These are phyloP conservation scores for Ailurus styani DNA, from an alignment of 2,113 vertebrate genomes.

Conservation along the genomic window DNA sequence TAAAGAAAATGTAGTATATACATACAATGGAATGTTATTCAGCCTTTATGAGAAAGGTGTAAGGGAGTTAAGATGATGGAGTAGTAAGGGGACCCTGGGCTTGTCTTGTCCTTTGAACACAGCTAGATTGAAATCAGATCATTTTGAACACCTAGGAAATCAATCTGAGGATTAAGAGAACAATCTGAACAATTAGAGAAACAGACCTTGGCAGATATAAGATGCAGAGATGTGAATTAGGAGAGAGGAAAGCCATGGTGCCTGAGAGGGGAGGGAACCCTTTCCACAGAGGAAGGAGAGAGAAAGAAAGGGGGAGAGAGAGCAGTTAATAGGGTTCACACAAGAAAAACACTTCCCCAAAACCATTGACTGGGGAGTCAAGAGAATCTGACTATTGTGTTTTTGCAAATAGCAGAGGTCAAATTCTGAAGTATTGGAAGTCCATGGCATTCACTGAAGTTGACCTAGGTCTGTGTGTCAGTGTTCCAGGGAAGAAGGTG, in stretches of 20 bases:
- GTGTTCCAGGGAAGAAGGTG: not conserved
- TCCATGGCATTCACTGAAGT: not conserved
- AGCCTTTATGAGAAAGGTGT: not conserved
- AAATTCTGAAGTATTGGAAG: not conserved
- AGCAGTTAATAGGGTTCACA: not conserved
- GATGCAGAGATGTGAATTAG: not conserved
- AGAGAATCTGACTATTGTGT: not conserved
- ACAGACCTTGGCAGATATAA: not conserved
- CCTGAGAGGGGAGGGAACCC: not conserved
- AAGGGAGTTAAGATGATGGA: not conserved
- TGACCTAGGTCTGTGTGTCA: not conserved
- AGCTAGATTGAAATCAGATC: not conserved
- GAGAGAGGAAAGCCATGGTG: not conserved
- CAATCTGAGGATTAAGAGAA: not conserved
- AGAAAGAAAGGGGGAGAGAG: not conserved
- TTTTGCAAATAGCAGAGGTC: not conserved
- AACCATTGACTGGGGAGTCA: not conserved
- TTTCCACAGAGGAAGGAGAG: not conserved
- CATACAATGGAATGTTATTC: not conserved
- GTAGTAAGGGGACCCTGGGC: not conserved
- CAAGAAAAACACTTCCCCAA: not conserved
- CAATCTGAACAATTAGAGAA: not conserved
- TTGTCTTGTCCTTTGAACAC: not conserved
- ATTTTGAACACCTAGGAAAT: not conserved
- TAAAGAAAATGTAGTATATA: not conserved